phyloP scores from a whole-genome alignment of 2,797 vertebrate species.

The Todus mexicanus region DNA sequence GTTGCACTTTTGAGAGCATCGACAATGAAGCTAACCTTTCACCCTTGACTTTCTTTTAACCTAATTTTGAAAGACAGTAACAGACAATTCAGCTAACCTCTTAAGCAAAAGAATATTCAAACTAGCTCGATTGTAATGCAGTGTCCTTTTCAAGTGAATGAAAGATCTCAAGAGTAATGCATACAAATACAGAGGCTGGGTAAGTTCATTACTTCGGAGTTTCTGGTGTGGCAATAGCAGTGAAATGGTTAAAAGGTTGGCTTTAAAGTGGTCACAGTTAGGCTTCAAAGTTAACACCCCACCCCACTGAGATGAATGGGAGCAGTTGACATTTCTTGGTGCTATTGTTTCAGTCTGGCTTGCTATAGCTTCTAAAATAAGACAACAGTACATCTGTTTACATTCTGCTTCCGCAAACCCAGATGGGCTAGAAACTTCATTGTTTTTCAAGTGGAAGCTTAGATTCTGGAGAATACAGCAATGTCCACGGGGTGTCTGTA shows the following conservation, averaged over 20 bases:
- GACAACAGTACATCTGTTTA: slow-evolving; percentile 72
- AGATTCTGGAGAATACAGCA: slow-evolving; percentile 46
- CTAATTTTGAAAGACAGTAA: slow-evolving; percentile 53
- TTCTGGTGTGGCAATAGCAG: slow-evolving; percentile 11
- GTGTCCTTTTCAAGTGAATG: slow-evolving; percentile 26
- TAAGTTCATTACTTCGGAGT: slow-evolving; percentile 64
- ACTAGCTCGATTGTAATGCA: slow-evolving; percentile 42
- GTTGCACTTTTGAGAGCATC: slow-evolving; percentile 15
- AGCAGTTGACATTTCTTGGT: slow-evolving; percentile 67
- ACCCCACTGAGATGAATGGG: slow-evolving; percentile 69
- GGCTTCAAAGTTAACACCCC: slow-evolving; percentile 73
- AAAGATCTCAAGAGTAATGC: background rate
- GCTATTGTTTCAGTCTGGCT: slow-evolving; percentile 69
- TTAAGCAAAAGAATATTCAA: slow-evolving; percentile 55
- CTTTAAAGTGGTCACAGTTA: slow-evolving; percentile 65
- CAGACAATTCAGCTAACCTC: slow-evolving; percentile 22
- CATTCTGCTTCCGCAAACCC: slow-evolving; percentile 65
- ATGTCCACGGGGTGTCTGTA: slow-evolving; percentile 50
- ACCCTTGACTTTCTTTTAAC: slow-evolving; percentile 47
- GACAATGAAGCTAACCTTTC: slow-evolving; percentile 49
- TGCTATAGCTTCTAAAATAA: slow-evolving; percentile 68
- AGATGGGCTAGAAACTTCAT: slow-evolving; percentile 64
- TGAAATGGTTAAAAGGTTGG: slow-evolving; percentile 66
- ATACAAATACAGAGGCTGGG: slow-evolving; percentile 18
- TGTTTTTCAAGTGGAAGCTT: slow-evolving; percentile 55